Evolutionary conservation across 1,140 invertebrate genomes (phyloP).

Genomic region (Drosophila repleta): DNA sequence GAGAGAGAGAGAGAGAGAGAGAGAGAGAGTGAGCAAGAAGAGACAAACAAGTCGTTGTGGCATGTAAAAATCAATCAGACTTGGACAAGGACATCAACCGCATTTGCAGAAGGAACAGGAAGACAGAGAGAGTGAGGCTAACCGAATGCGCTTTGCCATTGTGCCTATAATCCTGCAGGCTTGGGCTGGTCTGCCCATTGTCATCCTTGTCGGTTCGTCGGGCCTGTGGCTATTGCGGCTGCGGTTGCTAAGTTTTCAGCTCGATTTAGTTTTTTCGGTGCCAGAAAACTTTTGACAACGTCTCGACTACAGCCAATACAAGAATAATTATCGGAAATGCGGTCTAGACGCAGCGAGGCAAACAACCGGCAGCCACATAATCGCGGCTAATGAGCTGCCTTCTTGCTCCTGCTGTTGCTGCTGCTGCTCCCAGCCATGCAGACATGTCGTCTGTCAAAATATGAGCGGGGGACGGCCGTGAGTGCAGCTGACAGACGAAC

Average conservation of each 20-base stretch:
- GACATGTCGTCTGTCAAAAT: conserved; percentile 54
- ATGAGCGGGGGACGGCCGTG: conserved; percentile 26
- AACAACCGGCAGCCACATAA: conserved; percentile 42
- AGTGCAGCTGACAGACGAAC: conserved; percentile 53
- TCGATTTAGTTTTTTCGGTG: conserved; percentile 66
- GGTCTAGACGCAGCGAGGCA: conserved; percentile 58
- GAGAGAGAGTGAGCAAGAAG: neutral
- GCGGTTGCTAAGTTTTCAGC: conserved; percentile 59
- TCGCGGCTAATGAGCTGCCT: conserved; percentile 73
- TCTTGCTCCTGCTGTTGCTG: neutral
- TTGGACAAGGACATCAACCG: conserved; percentile 63
- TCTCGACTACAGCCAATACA: conserved; percentile 64
- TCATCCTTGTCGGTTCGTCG: conserved; percentile 6
- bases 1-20: neutral
- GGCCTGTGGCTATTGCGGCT: conserved; percentile 56
- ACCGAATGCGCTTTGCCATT: conserved; percentile 37
- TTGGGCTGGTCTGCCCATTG: conserved; percentile 6
- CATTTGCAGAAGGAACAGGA: conserved; percentile 32
- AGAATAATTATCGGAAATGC: conserved; percentile 78
- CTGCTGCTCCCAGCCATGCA: conserved; percentile 2
- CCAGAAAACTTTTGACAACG: conserved; percentile 62
- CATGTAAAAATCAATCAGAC: conserved; percentile 79
- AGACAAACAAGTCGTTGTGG: conserved; percentile 36
- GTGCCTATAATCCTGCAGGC: conserved; percentile 66
- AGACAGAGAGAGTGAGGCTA: neutral